phyloP scores from a whole-genome alignment of 2,888 invertebrate genomes.

The Drosophila mimica region DNA sequence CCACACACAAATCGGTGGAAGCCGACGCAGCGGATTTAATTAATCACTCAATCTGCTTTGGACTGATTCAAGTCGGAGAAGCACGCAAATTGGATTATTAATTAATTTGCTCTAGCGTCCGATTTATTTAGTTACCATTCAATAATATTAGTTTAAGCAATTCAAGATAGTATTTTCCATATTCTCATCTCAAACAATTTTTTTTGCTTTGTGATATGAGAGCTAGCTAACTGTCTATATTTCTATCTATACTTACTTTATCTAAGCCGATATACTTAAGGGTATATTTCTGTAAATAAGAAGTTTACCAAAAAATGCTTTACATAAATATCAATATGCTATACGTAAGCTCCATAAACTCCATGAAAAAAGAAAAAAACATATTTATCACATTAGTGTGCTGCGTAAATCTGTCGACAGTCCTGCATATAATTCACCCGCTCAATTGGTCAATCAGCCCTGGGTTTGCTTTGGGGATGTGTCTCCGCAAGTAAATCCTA shows the following conservation, averaged over 20 bases:
- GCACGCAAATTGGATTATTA: not conserved
- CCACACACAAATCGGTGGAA: constrained; percentile 29
- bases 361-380: not conserved
- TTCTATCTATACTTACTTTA: not conserved
- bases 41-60: constrained; percentile 8
- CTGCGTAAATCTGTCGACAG: constrained; percentile 4
- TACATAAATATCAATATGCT: not conserved
- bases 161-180: not conserved
- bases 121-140: not conserved
- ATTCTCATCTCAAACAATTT: not conserved
- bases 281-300: not conserved
- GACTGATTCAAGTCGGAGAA: not conserved
- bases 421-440: constrained; percentile 19
- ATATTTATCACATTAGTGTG: constrained; percentile 34
- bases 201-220: not conserved
- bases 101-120: not conserved
- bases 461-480: not conserved
- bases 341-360: not conserved
- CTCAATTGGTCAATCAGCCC: constrained; percentile 43
- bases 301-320: not conserved
- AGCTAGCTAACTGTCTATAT: no score
- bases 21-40: constrained; percentile 24
- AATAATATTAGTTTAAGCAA: not conserved
- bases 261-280: not conserved
- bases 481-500: constrained; percentile 43